A percentile compares a stretch with the other conserved stretches of the same genome.
These are phyloP conservation scores for Solenodon paradoxus DNA, from an alignment of 2,113 vertebrate genomes.

Conservation along the genomic window DNA sequence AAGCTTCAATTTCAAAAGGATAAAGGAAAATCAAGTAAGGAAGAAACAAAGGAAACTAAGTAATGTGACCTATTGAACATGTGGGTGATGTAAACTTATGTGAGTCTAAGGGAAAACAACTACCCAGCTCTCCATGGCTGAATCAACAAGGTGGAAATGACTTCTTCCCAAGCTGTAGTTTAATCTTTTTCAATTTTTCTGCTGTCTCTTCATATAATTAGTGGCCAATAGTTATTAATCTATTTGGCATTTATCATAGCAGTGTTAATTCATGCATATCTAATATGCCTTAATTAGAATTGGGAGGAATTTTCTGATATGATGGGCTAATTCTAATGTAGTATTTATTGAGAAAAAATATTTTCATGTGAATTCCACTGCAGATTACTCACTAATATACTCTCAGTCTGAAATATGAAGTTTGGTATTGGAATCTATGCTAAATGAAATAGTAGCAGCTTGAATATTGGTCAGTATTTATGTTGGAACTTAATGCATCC, in stretches of 20 bases:
- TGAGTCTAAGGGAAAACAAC: background rate
- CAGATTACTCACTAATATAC: conserved; percentile 49
- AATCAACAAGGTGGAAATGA: conserved; percentile 2
- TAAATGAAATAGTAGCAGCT: background rate
- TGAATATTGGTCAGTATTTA: background rate
- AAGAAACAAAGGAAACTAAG: background rate
- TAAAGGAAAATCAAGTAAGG: background rate
- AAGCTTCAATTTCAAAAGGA: background rate
- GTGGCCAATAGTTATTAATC: conserved; percentile 58
- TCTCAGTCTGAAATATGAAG: background rate
- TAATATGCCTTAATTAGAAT: conserved; percentile 61
- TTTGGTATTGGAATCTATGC: conserved; percentile 2
- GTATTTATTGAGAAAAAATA: conserved; percentile 47
- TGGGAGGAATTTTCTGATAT: conserved; percentile 35
- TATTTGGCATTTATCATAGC: conserved; percentile 67
- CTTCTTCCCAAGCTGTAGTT: conserved; percentile 30
- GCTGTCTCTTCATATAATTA: conserved; percentile 56
- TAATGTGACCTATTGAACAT: background rate
- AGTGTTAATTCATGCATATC: conserved; percentile 59
- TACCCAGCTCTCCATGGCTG: background rate
- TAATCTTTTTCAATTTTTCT: conserved; percentile 60
- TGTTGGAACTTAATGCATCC: background rate
- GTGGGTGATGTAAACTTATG: background rate
- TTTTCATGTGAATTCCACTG: background rate
- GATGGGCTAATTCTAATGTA: conserved; percentile 20